phyloP scores from a whole-genome alignment of 1,140 invertebrate species.

The Drosophila eugracilis region DNA sequence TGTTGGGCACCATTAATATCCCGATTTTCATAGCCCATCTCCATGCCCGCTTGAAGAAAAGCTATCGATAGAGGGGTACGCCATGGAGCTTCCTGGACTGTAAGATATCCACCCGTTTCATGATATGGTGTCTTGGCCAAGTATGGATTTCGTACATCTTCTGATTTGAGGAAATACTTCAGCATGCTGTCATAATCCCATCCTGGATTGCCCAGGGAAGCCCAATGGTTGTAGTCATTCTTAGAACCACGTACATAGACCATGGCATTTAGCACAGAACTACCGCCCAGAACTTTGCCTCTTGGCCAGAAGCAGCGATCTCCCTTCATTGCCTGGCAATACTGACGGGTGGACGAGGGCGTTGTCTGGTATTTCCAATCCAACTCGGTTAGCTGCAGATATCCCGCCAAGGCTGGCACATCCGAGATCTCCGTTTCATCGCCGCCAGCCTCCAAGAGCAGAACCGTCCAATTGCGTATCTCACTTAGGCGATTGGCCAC shows the following conservation, averaged over 20 bases:
- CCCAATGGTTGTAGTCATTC: constrained; percentile 97
- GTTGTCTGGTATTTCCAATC: constrained; percentile 97
- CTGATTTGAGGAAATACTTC: constrained; percentile 95
- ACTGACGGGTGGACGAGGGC: constrained; percentile 90
- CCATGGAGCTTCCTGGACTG: constrained; percentile 93
- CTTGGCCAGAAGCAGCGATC: constrained; percentile 95
- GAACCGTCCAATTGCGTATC: constrained; percentile 90
- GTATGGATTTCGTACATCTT: constrained; percentile 94
- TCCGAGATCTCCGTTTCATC: constrained; percentile 93
- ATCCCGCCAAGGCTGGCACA: constrained; percentile 91
- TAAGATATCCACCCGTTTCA: constrained; percentile 91
- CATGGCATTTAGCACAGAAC: constrained; percentile 97
- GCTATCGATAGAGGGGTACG: constrained; percentile 91
- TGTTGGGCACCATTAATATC: constrained; percentile 94
- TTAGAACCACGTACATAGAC: constrained; percentile 97
- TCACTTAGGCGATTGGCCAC: constrained; percentile 95
- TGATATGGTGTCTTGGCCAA: constrained; percentile 91
- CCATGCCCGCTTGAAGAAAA: constrained; percentile 92
- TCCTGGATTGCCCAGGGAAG: constrained; percentile 92
- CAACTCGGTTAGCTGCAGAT: constrained; percentile 91
- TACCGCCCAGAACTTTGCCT: constrained; percentile 96
- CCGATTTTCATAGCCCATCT: constrained; percentile 91
- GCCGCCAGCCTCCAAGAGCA: constrained; percentile 93
- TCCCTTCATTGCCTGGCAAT: constrained; percentile 93
- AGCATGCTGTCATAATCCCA: constrained; percentile 96